phyloP scores from a whole-genome alignment of 1,140 invertebrate species.

The Subanguina moxae region DNA sequence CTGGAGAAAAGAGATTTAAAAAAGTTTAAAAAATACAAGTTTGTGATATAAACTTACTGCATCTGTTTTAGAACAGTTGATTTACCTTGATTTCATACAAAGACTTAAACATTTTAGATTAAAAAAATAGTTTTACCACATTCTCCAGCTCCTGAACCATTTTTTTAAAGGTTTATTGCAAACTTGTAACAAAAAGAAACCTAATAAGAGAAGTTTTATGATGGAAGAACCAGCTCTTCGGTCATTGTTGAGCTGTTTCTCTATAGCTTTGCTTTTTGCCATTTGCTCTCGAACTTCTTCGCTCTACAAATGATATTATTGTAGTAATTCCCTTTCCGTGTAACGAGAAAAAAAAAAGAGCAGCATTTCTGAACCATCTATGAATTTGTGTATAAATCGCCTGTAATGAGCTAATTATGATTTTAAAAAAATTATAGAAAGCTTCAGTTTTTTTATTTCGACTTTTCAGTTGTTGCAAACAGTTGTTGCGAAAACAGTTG shows the following conservation, averaged over 20 bases:
- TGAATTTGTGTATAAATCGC: no score
- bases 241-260: slow-evolving; percentile 45
- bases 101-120: no score
- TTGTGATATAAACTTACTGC: slow-evolving; percentile 46
- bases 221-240: slow-evolving; percentile 42
- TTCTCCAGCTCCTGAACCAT: slow-evolving; percentile 50
- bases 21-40: background rate
- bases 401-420: no score
- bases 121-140: slow-evolving; percentile 20
- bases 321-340: no score
- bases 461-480: no score
- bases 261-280: slow-evolving; percentile 43
- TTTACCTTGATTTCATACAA: no score
- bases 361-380: no score
- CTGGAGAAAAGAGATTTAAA: slow-evolving; percentile 52
- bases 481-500: no score
- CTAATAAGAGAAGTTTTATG: slow-evolving; percentile 44
- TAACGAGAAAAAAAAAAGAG: no score
- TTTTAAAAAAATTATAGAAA: no score
- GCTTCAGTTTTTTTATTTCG: no score
- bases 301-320: slow-evolving; percentile 37
- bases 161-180: background rate
- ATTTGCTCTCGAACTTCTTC: slow-evolving; percentile 51
- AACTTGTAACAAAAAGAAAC: slow-evolving; percentile 19
- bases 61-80: slow-evolving; percentile 51